A percentile compares a stretch with the other conserved stretches of the same genome.
These are phyloP conservation scores for Clarias magur DNA, from an alignment of 2,113 vertebrate species.

Conservation along the genomic window DNA sequence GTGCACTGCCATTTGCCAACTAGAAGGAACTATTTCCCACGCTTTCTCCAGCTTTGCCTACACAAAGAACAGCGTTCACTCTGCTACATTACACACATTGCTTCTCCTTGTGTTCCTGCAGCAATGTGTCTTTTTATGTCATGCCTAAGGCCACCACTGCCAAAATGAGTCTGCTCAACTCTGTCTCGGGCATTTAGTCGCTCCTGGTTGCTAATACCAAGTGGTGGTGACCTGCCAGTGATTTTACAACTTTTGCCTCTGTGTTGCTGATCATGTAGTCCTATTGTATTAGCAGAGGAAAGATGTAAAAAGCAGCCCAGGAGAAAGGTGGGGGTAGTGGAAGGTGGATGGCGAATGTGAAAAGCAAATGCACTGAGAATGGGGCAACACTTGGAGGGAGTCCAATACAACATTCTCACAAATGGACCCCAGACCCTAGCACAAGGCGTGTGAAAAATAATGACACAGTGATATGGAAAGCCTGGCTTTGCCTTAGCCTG, in stretches of 20 bases:
- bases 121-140: conserved; percentile 54
- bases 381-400: conserved; percentile 57
- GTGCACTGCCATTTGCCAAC: conserved; percentile 54
- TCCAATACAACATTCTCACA: conserved; percentile 47
- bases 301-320: conserved; percentile 64
- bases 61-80: conserved; percentile 37
- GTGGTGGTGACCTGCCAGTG: conserved; percentile 57
- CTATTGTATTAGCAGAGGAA: conserved; percentile 58
- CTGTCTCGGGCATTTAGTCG: conserved; percentile 58
- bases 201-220: conserved; percentile 56
- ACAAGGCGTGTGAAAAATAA: conserved; percentile 50
- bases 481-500: conserved; percentile 17
- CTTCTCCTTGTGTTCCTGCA: conserved; percentile 40
- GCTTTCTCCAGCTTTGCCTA: conserved; percentile 41
- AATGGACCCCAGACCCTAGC: conserved; percentile 53
- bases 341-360: conserved; percentile 48
- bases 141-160: conserved; percentile 41
- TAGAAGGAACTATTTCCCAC: conserved; percentile 64
- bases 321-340: conserved; percentile 36
- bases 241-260: conserved; percentile 59
- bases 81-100: conserved; percentile 8
- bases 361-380: conserved; percentile 54
- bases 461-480: conserved; percentile 42
- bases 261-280: conserved; percentile 45
- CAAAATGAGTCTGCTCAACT: conserved; percentile 52